Conservation (phyloP, 2,888 invertebrate genomes). For the Stramonita haemastoma region DNA sequence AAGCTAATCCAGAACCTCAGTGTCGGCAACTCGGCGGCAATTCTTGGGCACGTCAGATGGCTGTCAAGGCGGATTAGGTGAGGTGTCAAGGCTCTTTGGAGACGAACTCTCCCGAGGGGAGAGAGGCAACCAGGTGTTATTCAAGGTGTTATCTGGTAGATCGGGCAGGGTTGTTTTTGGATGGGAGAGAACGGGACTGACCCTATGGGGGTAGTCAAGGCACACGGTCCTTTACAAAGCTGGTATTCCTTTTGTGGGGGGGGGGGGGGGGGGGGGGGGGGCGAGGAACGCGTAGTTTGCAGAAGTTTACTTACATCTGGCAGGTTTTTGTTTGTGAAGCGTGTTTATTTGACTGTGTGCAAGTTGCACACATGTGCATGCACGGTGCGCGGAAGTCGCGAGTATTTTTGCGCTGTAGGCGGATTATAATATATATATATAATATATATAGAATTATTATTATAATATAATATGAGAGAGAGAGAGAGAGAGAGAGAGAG, state of each 20-base stretch:
- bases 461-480: no score
- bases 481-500: neutral
- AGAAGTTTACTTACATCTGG: no score
- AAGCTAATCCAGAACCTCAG: neutral
- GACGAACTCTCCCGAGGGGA: neutral
- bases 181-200: neutral
- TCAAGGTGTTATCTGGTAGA: neutral
- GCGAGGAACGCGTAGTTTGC: no score
- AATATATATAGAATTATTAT: no score
- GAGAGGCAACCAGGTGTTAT: neutral
- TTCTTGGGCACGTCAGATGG: neutral
- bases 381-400: no score
- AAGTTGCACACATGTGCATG: no score
- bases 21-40: neutral
- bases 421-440: no score
- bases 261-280: neutral
- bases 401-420: no score
- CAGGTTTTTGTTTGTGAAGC: no score
- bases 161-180: neutral
- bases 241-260: neutral
- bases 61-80: neutral
- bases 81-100: neutral
- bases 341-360: no score
- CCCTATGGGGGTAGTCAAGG: neutral
- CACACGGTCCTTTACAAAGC: neutral